Conservation (phyloP, 2,888 invertebrate genomes). For the Lissocephala sabroskyi region DNA sequence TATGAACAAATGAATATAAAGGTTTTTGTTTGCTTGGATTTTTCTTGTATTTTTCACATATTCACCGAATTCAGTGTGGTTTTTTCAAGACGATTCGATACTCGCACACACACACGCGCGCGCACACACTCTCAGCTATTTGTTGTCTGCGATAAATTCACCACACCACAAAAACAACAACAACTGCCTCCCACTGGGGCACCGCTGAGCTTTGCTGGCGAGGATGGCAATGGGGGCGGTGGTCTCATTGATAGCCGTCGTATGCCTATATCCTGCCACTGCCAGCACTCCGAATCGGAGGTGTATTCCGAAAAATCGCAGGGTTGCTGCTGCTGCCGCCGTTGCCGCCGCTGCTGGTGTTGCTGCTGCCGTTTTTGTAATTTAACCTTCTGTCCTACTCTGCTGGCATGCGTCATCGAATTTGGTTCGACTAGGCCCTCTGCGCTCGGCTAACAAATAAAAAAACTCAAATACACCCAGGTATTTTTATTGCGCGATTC, state of each 20-base stretch:
- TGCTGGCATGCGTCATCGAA: conserved; percentile 68
- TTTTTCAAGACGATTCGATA: conserved; percentile 22
- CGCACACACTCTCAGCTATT: conserved; percentile 1
- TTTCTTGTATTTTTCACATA: conserved; percentile 9
- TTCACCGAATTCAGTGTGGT: background rate
- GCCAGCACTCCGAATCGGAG: background rate
- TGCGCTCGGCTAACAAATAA: background rate
- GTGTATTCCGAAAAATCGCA: background rate
- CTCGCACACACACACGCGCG: conserved; percentile 14
- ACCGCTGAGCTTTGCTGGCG: background rate
- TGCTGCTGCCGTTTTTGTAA: conserved; percentile 36
- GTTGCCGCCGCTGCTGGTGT: conserved; percentile 21
- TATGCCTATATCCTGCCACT: background rate
- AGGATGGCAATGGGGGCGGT: background rate
- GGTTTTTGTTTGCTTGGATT: too few species aligned
- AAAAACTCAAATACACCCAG: too few species aligned
- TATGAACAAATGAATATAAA: too few species aligned
- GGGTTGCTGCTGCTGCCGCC: conserved; percentile 13
- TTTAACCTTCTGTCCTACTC: conserved; percentile 68
- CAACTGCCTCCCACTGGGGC: background rate
- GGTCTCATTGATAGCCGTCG: conserved; percentile 3
- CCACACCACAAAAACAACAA: conserved; percentile 1
- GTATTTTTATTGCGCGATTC: conserved; percentile 17
- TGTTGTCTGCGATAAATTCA: conserved; percentile 3
- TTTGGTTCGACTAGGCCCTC: conserved; percentile 16